Evolutionary conservation across 2,797 vertebrate genomes (phyloP), one percentile per base, ranked within the genome.

Genomic region (Chelmon rostratus): DNA sequence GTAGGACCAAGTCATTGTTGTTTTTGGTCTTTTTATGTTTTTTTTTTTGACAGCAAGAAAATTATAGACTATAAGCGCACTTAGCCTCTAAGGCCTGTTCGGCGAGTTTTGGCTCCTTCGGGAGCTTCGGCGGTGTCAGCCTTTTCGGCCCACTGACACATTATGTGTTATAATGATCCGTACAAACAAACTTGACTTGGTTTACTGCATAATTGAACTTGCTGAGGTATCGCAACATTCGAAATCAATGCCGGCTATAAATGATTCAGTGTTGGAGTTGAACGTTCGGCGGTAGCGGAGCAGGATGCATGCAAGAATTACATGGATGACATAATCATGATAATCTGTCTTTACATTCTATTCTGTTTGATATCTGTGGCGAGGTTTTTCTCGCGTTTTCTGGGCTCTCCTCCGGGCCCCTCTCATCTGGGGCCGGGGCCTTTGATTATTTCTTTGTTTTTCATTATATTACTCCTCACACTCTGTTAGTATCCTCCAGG

Each of bases 401-500:
- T 49, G 37, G 58, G 57, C 63, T 92, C 89, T 94, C 94, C 93
- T 94, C 91, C 65, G 91, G 94, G 93, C 92, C 92, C 93, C 91
- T 91, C 92, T 94, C 93, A 92, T 93, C 92, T 90, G 94, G 91
- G 71, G 62, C 18, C 63, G 37, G 8, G 72, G 79, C 64, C 83
- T 91, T 90, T 90, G 73, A 93, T 93, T 86, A 76, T 86, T 80
- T 82, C 79, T 88, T 89, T 90, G 75, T 94, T 94, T 96, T 83
- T 87, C 65, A 79, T 89, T 88, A 85, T 66, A 66, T 67, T 74
- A 54, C 63, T 93, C 94, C 94, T 94, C 93, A 91, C 93, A 90
- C 93, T 94, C 93, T 94, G 92, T 93, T 94, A 93, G 94, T 94
- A 68, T 95, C 94, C 94, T 94, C 94, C 94, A 96, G 95, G 94